These are phyloP conservation scores for Venustaconcha ellipsiformis DNA, from an alignment of 1,140 invertebrate species.

Conservation along the genomic window DNA sequence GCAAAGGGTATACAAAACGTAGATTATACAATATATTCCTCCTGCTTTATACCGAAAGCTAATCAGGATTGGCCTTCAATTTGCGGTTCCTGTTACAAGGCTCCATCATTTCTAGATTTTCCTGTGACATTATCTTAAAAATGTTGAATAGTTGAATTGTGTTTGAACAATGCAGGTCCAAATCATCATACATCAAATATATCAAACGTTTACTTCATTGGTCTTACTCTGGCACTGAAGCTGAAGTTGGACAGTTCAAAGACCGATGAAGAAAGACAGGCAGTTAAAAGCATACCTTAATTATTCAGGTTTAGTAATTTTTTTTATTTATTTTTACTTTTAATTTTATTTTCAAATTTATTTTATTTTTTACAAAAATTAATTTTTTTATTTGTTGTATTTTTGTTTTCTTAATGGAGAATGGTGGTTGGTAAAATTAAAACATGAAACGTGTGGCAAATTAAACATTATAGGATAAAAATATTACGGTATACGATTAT, in stretches of 20 bases:
- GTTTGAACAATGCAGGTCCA: neutral
- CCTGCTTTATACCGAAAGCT: neutral
- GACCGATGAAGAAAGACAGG: slow-evolving; percentile 6
- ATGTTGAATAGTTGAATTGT: slow-evolving; percentile 4
- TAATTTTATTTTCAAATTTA: too few relatives aligned
- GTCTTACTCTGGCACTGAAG: neutral
- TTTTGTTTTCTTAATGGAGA: too few relatives aligned
- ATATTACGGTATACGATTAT: too few relatives aligned
- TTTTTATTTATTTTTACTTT: neutral
- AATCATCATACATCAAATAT: neutral
- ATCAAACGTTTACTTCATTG: neutral
- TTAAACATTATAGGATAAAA: too few relatives aligned
- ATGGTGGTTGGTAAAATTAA: too few relatives aligned
- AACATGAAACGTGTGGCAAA: too few relatives aligned
- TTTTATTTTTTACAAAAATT: too few relatives aligned
- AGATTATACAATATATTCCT: neutral
- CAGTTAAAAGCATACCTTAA: neutral
- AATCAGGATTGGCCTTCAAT: neutral
- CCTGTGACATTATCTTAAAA: slow-evolving; percentile 2
- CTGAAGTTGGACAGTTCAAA: slow-evolving; percentile 10
- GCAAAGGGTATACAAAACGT: neutral
- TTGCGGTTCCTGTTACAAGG: neutral
- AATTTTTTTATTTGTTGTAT: too few relatives aligned
- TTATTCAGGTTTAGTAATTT: neutral
- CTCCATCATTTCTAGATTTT: neutral